A percentile compares a stretch with the other conserved stretches of the same genome.
Conservation (phyloP, 1,140 invertebrate species). For the Drosophila bocki region DNA sequence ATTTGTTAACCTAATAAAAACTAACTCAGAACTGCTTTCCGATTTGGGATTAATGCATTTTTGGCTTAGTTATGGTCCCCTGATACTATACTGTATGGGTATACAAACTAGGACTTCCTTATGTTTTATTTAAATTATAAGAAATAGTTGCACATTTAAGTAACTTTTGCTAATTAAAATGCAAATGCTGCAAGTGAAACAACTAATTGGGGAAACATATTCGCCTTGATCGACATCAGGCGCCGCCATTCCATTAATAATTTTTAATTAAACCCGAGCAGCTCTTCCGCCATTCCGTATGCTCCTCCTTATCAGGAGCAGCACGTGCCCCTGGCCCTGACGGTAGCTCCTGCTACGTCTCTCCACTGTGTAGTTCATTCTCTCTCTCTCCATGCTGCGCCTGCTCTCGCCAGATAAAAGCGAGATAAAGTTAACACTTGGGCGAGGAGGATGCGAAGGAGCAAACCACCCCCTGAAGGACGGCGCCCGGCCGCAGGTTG, state of each 20-base stretch:
- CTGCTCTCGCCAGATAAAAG: constrained; percentile 58
- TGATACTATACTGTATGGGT: too few relatives aligned
- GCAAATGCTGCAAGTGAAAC: background rate
- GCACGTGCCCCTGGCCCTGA: constrained; percentile 27
- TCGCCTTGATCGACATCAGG: background rate
- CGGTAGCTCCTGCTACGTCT: background rate
- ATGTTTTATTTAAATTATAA: background rate
- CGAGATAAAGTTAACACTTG: constrained; percentile 69
- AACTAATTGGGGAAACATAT: background rate
- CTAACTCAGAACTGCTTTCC: too few relatives aligned
- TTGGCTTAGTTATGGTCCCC: too few relatives aligned
- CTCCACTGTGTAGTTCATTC: background rate
- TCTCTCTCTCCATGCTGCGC: constrained; percentile 34
- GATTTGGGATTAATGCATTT: too few relatives aligned
- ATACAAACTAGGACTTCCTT: too few relatives aligned
- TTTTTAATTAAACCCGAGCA: constrained; percentile 47
- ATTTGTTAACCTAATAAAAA: too few relatives aligned
- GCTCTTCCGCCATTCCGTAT: constrained; percentile 8
- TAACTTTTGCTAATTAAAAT: background rate
- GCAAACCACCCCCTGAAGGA: constrained; percentile 47
- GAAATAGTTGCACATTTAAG: background rate
- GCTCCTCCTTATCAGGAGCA: constrained; percentile 25
- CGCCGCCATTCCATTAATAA: constrained; percentile 18
- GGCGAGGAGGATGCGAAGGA: constrained; percentile 6
- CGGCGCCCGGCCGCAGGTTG: constrained; percentile 39